These are phyloP conservation scores for Hippoglossus hippoglossus DNA, from an alignment of 2,797 vertebrate genomes.

Conservation along the genomic window DNA sequence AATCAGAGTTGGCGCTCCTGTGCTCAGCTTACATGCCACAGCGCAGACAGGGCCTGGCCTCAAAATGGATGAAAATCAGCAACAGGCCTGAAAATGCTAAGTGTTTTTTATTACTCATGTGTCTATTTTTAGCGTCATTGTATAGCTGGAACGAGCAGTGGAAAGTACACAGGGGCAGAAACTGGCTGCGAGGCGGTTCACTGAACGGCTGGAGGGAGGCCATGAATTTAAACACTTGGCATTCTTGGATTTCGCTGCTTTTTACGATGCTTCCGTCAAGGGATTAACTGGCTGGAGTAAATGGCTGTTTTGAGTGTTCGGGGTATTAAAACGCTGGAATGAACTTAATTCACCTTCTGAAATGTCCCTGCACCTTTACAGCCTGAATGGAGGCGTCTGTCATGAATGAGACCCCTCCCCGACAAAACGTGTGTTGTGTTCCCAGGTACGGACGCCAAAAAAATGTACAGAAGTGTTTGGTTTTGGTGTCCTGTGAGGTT, in stretches of 20 bases:
- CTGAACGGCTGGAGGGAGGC: slow-evolving; percentile 47
- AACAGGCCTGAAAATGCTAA: slow-evolving; percentile 59
- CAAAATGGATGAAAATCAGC: slow-evolving; percentile 58
- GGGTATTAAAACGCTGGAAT: slow-evolving; percentile 31
- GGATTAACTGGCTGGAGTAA: slow-evolving; percentile 29
- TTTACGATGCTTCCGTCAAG: slow-evolving; percentile 17
- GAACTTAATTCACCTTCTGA: slow-evolving; percentile 10
- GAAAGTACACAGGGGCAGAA: slow-evolving; percentile 62
- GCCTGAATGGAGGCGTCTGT: slow-evolving; percentile 14
- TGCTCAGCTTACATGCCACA: slow-evolving; percentile 54
- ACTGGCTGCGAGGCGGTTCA: slow-evolving; percentile 38
- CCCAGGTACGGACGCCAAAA: neutral
- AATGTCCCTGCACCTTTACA: neutral
- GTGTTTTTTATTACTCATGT: slow-evolving; percentile 68
- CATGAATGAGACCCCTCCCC: neutral
- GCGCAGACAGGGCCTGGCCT: slow-evolving; percentile 57
- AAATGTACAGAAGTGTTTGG: slow-evolving; percentile 26
- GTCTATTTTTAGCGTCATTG: slow-evolving; percentile 71
- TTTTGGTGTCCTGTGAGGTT: slow-evolving; percentile 21
- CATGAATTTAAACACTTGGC: slow-evolving; percentile 45
- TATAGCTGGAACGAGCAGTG: slow-evolving; percentile 70
- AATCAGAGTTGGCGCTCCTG: slow-evolving; percentile 64
- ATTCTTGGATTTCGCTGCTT: slow-evolving; percentile 33
- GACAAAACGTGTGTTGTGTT: neutral
- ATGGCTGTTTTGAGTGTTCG: slow-evolving; percentile 21